Evolutionary conservation across 2,797 vertebrate species (phyloP), one percentile per base, ranked within the genome.

Genomic region (Halcyon badia): DNA sequence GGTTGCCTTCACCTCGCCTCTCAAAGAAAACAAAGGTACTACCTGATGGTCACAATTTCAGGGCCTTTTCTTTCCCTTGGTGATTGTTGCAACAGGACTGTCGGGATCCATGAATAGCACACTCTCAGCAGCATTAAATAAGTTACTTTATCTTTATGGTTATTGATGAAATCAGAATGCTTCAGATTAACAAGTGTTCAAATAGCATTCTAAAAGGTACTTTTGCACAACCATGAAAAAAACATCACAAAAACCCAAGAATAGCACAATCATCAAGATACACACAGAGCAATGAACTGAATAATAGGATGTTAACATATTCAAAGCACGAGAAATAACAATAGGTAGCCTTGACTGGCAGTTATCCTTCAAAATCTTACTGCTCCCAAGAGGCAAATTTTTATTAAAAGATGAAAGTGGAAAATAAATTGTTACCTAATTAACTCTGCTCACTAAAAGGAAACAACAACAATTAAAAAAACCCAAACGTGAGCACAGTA

Each of bases 361-460:
- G 81, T 92, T 95, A 89, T 94, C 88, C 78, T 92, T 96, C 90
- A 96, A 87, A 94, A 93, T 78, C 61, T 89, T 83, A 87, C 90
- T 77, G 41, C 35, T 94, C 97, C 78, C 93, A 90, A 77, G 91
- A 89, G 93, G 88, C 19, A 82, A 68, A 52, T 61, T 79, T 89
- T 90, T 95, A 84, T 90, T 89, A 92, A 91, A 91, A 80, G 86
- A 93, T 75, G 73, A 95, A 48, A 88, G 52, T 80, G 41, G 86
- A 80, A 95, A 95, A 96, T 49, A 90, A 95, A 84, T 82, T 80
- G 46, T 90, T 94, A 91, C 52, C 71, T 94, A 89, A 97, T 95
- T 95, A 84, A 65, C 56, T 76, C 58, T 73, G 37, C 46, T 91
- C n/a, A 62, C 52, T 62, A 51, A 83, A 90, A 89, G 86, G 83